A percentile compares a stretch with the other conserved stretches of the same genome.
These are phyloP conservation scores for Malurus splendens DNA, from an alignment of 2,797 vertebrate genomes.

Conservation along the genomic window DNA sequence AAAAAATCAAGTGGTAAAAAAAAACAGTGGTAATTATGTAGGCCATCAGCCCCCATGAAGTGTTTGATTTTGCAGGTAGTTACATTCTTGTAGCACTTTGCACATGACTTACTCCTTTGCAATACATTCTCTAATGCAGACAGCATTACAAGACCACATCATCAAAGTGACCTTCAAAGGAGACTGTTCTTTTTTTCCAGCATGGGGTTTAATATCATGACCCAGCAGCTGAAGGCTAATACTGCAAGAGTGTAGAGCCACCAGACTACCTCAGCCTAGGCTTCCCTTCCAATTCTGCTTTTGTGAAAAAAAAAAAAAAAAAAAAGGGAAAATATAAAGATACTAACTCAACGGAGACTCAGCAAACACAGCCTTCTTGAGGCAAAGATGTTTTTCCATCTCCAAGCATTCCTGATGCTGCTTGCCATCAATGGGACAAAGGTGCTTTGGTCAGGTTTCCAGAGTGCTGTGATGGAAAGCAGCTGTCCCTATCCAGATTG, in stretches of 20 bases:
- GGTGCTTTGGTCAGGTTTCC: background rate
- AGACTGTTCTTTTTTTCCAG: background rate
- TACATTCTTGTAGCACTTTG: background rate
- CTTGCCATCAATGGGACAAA: background rate
- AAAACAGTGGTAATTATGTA: background rate
- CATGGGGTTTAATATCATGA: background rate
- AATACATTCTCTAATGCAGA: background rate
- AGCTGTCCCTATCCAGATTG: background rate
- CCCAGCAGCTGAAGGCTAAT: background rate
- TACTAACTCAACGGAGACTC: background rate
- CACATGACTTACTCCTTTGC: background rate
- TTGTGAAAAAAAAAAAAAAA: background rate
- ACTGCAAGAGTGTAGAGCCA: background rate
- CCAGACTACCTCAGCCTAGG: background rate
- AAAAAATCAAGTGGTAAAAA: background rate
- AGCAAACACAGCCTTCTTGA: background rate
- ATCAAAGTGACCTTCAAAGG: background rate
- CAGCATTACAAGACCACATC: fast-evolving
- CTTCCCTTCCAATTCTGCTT: background rate
- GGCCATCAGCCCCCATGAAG: background rate
- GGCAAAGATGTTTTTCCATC: background rate
- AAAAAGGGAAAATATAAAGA: background rate
- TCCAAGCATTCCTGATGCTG: background rate
- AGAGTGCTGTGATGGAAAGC: background rate
- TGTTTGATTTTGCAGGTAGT: background rate